Conservation (phyloP, 2,888 invertebrate species). For the Bombylius major region DNA sequence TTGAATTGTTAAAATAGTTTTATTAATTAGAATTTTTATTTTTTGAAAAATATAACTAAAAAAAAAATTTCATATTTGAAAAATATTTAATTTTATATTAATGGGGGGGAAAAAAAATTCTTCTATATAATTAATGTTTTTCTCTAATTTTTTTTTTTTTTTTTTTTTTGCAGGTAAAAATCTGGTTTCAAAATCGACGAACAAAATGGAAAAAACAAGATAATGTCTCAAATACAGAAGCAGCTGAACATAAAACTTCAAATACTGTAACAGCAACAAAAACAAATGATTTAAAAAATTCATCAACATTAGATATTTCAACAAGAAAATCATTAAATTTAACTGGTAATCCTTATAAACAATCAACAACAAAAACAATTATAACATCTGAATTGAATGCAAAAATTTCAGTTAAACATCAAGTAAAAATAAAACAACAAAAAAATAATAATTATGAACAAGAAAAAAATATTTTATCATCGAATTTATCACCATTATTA, state of each 20-base stretch:
- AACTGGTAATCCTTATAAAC: constrained; percentile 9
- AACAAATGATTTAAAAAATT: neutral
- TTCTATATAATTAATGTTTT: too few species aligned
- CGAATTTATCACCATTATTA: neutral
- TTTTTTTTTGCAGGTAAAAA: constrained; percentile 29
- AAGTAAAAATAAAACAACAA: constrained; percentile 25
- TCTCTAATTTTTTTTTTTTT: constrained; percentile 1
- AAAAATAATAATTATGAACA: neutral
- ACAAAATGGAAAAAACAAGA: constrained; percentile 76
- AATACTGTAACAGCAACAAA: neutral
- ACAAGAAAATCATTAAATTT: constrained; percentile 2
- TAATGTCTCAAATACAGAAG: constrained; percentile 79
- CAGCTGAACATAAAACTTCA: constrained; percentile 58
- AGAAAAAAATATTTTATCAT: neutral
- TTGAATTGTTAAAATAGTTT: too few species aligned
- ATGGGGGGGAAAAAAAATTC: too few species aligned
- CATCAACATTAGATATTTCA: neutral
- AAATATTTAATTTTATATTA: too few species aligned
- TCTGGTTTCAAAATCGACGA: constrained; percentile 37
- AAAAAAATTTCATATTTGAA: too few species aligned
- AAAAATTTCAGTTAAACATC: constrained; percentile 30
- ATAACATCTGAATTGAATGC: constrained; percentile 24
- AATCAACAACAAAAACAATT: constrained; percentile 14
- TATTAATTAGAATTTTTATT: too few species aligned
- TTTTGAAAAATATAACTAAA: too few species aligned